These are phyloP conservation scores for Empidonax alnorum DNA, from an alignment of 2,113 vertebrate genomes.

Conservation along the genomic window DNA sequence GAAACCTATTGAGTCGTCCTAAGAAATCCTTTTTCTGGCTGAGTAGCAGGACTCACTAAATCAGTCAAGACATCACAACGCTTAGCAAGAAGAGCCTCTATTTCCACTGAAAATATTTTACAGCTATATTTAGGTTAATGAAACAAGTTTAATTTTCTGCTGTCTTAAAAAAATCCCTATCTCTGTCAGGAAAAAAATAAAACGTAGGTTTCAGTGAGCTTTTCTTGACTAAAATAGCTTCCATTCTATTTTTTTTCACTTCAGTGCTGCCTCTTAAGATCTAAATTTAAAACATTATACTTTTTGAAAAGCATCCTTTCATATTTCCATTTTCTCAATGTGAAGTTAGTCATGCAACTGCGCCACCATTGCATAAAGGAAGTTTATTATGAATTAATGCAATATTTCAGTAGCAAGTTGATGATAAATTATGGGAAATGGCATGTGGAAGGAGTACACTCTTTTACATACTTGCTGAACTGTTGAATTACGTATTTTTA, in stretches of 20 bases:
- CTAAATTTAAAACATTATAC: not conserved
- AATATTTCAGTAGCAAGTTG: not conserved
- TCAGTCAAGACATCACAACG: not conserved
- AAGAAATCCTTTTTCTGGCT: not conserved
- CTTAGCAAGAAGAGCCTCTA: not conserved
- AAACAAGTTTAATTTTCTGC: constrained; percentile 29
- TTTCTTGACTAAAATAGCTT: constrained; percentile 2
- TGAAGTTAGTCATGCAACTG: not conserved
- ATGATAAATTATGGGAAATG: not conserved
- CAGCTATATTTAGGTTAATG: constrained; percentile 21
- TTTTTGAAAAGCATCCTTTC: not conserved
- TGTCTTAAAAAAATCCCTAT: not conserved
- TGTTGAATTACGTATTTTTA: not conserved
- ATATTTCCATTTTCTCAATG: not conserved
- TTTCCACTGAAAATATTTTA: constrained; percentile 28
- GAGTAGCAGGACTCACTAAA: not conserved
- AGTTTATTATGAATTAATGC: not conserved
- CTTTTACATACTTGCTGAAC: not conserved
- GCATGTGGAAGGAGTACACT: not conserved
- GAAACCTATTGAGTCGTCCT: not conserved
- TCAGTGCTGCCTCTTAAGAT: not conserved
- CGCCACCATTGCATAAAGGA: not conserved
- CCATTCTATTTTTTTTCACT: not conserved
- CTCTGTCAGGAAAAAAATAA: not conserved
- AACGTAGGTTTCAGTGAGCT: not conserved